Evolutionary conservation across 2,797 vertebrate genomes (phyloP), one percentile per base, ranked within the genome.

Genomic region (Iguana delicatissima): DNA sequence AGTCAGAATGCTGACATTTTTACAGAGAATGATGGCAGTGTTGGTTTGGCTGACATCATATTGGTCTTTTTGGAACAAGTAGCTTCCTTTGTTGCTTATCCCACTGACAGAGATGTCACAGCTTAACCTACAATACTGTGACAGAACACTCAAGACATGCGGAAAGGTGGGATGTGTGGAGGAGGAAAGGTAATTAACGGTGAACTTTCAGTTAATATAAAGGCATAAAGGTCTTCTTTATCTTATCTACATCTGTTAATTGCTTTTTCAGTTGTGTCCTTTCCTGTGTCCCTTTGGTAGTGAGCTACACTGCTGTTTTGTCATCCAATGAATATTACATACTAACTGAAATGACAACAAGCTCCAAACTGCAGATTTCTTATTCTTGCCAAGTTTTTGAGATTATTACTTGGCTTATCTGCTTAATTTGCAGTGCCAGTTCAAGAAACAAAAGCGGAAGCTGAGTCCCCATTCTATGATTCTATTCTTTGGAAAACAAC

Each of bases 171-270:
- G 93, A 89, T 9, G 89, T 42, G 42, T 90, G 13, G 13, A 92
- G 46, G 0, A 87, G 20, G 16, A 92, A 91, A 92, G 90, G 14
- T 0, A 85, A 91, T 92, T 88, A 84, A 81, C 52, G 52, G 55
- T 0, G 89, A 35, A 26, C 24, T 50, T 86, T 86, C 16, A 62
- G 22, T 82, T 87, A 87, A 73, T 81, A 81, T 84, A 90, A 89
- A 0, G 6, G 88, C 88, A 50, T 35, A 32, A 57, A 29, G 85
- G 16, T 85, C 6, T 84, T 82, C 13, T 64, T 84, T 92, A 89
- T 88, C 1, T 0, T 35, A 13, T 2, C 64, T 79, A 42, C 59
- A 29, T 57, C 59, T 84, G 73, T 87, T 88, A 79, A 88, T 88
- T 88, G 87, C 22, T 42, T 83, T 91, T 86, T 59, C 87, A 88